Percentiles rank a stretch among this genome's conserved stretches.
Conservation (phyloP, 2,888 invertebrate genomes). For the Embidobia sp. region DNA sequence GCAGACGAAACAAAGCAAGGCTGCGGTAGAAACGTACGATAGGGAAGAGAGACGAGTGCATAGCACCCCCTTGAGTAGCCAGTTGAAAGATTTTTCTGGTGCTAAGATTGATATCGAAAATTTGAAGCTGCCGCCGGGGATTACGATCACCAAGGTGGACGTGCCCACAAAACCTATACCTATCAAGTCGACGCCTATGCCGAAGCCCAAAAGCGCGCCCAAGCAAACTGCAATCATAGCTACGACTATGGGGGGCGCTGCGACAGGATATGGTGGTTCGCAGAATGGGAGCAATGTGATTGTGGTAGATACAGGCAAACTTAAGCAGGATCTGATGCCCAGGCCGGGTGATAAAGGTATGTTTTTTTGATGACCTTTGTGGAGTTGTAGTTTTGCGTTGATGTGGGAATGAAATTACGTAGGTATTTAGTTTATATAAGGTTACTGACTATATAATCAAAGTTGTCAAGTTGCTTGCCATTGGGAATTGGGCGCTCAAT, state of each 20-base stretch:
- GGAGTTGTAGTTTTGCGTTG: no score
- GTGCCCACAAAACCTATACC: constrained; percentile 77
- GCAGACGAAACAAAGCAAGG: constrained; percentile 24
- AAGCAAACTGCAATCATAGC: constrained; percentile 80
- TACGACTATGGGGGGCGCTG: constrained; percentile 77
- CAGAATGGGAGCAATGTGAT: constrained; percentile 84
- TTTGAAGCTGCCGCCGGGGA: constrained; percentile 88
- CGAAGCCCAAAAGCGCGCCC: constrained; percentile 74
- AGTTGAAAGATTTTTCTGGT: constrained; percentile 73
- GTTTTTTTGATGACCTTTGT: no score
- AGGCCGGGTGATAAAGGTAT: constrained; percentile 75
- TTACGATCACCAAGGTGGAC: constrained; percentile 89
- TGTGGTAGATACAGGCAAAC: constrained; percentile 84
- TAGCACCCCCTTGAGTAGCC: constrained; percentile 72
- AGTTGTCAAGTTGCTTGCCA: no score
- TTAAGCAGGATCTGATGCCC: constrained; percentile 81
- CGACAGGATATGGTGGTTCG: constrained; percentile 75
- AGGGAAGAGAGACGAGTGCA: constrained; percentile 65
- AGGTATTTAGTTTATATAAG: no score
- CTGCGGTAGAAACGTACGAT: constrained; percentile 4
- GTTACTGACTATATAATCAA: no score
- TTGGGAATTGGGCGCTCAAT: no score
- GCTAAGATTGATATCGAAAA: constrained; percentile 79
- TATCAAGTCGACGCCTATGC: constrained; percentile 74
- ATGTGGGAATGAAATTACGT: no score